Percentiles rank a stretch among this genome's conserved stretches.
These are phyloP conservation scores for Acrocephalus kingi DNA, from an alignment of 2,113 vertebrate genomes.

Conservation along the genomic window DNA sequence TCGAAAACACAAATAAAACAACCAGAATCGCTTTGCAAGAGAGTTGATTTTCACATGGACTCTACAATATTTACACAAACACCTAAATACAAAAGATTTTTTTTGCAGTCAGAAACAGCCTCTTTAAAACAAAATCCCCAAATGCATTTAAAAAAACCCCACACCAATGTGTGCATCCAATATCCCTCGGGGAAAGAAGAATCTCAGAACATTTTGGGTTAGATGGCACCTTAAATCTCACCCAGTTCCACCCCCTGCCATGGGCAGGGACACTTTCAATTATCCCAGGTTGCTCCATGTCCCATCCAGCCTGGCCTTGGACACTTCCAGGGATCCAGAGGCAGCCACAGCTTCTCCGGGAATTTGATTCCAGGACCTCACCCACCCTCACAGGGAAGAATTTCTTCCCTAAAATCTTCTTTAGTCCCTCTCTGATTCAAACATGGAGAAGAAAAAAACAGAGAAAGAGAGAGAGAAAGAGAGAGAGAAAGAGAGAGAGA, in stretches of 20 bases:
- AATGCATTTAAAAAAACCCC: too few species aligned
- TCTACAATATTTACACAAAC: not conserved
- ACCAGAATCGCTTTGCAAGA: not conserved
- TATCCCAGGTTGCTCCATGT: fast-evolving
- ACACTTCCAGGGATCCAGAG: not conserved
- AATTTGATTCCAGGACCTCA: not conserved
- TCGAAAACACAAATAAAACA: not conserved
- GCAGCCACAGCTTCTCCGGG: not conserved
- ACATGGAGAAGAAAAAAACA: not conserved
- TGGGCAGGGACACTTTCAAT: not conserved
- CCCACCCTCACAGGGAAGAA: not conserved
- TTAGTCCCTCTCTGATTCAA: not conserved
- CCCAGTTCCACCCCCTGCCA: not conserved
- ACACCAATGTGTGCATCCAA: not conserved
- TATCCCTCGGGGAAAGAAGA: not conserved
- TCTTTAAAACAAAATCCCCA: too few species aligned
- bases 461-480: too few species aligned
- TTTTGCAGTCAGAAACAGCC: too few species aligned
- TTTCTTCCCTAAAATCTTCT: not conserved
- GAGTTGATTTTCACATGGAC: not conserved
- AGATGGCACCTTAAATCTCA: not conserved
- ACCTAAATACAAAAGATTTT: not conserved
- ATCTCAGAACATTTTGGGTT: too few species aligned
- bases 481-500: too few species aligned
- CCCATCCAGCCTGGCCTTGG: fast-evolving